Conservation (phyloP, 2,888 invertebrate species). For the Empis stercorea region DNA sequence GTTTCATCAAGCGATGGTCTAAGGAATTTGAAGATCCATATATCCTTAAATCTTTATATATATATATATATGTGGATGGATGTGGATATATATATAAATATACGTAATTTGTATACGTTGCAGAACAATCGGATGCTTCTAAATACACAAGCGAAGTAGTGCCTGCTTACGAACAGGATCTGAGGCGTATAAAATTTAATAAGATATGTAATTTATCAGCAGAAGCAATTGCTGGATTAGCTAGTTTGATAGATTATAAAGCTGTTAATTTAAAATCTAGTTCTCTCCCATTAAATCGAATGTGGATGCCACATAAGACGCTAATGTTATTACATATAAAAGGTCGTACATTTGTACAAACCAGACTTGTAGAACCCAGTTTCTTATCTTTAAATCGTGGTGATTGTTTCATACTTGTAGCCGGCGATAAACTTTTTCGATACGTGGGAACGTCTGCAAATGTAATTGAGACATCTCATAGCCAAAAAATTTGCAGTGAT, state of each 20-base stretch:
- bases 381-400: conserved; percentile 73
- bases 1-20: no score
- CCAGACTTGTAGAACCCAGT: conserved; percentile 69
- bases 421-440: conserved; percentile 56
- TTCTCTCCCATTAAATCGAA: conserved; percentile 39
- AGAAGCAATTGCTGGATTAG: conserved; percentile 83
- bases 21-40: conserved; percentile 18
- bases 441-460: conserved; percentile 85
- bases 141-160: conserved; percentile 83
- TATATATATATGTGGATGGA: no score
- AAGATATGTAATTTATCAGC: conserved; percentile 49
- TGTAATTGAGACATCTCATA: conserved; percentile 80
- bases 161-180: conserved; percentile 71
- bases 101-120: no score
- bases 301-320: conserved; percentile 50
- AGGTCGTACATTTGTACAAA: conserved; percentile 80
- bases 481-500: conserved; percentile 69
- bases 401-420: conserved; percentile 77
- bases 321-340: conserved; percentile 71
- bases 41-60: no score
- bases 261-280: conserved; percentile 63
- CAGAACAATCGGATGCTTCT: conserved; percentile 62
- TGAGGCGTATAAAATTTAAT: conserved; percentile 59
- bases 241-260: conserved; percentile 82
- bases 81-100: conserved; percentile 10